Evolutionary conservation across 1,140 invertebrate species (phyloP), one percentile per base, ranked within the genome.

Genomic region (Platyscapa corneri): DNA sequence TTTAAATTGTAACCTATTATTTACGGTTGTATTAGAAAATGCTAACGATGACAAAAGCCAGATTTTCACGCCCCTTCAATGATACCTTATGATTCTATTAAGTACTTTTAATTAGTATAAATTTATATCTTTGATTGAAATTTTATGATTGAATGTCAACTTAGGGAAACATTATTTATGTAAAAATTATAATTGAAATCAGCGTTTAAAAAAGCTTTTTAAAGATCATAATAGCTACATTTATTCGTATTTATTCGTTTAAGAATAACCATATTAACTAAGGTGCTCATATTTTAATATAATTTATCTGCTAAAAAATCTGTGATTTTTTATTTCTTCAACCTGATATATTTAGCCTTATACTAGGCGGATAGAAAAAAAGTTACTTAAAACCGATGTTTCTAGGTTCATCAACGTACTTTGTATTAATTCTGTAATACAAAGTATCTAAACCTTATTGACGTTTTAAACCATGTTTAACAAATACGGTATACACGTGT

Each of bases 371-470:
- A 74, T n/a, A 27, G 37, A 16, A 67, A 74, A 39, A 42, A 42
- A 18, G 20, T 10, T 27, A 46, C 12, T 70, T 37, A 6, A 16
- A 70, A 34, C 1, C 10, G 7, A 70, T 0, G 42, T 7, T 46
- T 30, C 20, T 34, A 30, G 0, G 14, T 12, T 46, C 42, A 14
- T 16, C 20, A 10, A 37, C 0, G 37, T 42, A 70, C 42, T 74
- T 74, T 74, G 37, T 74, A 74, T 42, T 42, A 16, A 74, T 74
- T n/a, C 70, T n/a, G 30, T 32, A 74, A 32, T 23, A n/a, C 23
- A 23, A 74, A 42, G 37, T 74, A 74, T 74, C 42, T n/a, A 74
- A 74, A 74, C 42, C 70, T 74, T n/a, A 74, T 74, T 74, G 70
- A 74, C 70, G 37, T 74, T 74, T 74, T 74, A 74, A 72, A 23